phyloP scores from a whole-genome alignment of 2,797 vertebrate genomes.

The Helarctos malayanus region DNA sequence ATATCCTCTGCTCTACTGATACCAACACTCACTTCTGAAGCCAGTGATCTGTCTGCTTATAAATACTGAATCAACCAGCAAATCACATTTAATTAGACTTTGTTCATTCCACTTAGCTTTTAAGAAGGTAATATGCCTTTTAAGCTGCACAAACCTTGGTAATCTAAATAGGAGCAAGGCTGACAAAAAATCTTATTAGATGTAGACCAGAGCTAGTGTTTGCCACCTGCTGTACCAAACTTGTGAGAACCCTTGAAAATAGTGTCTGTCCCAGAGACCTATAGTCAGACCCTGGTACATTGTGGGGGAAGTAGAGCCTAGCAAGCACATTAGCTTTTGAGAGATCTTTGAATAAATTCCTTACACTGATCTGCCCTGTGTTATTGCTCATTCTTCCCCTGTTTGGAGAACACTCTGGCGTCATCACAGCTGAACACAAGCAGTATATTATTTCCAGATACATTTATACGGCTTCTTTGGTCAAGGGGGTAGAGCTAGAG shows the following conservation, averaged over 20 bases:
- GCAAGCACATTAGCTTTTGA: not conserved
- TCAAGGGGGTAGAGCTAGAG: not conserved
- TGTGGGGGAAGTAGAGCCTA: not conserved
- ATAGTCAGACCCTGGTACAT: not conserved
- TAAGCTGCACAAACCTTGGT: slow-evolving; percentile 56
- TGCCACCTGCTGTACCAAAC: slow-evolving; percentile 2
- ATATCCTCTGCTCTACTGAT: slow-evolving; percentile 28
- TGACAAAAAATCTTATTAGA: slow-evolving; percentile 60
- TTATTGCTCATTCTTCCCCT: not conserved
- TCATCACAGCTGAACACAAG: not conserved
- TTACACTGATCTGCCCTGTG: not conserved
- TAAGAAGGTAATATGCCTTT: slow-evolving; percentile 61
- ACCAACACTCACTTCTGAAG: slow-evolving; percentile 46
- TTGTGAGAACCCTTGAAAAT: not conserved
- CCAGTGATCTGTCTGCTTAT: slow-evolving; percentile 45
- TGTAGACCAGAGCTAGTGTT: not conserved
- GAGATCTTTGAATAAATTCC: not conserved
- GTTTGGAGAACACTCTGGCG: not conserved
- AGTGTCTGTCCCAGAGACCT: not conserved
- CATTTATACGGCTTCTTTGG: not conserved
- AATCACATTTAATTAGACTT: slow-evolving; percentile 76
- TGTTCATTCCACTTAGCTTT: slow-evolving; percentile 70
- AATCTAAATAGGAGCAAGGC: slow-evolving; percentile 52
- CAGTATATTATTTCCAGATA: not conserved
- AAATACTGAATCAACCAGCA: slow-evolving; percentile 65